Conservation (phyloP, 2,113 vertebrate species). For the Drymodes brunneopygia region DNA sequence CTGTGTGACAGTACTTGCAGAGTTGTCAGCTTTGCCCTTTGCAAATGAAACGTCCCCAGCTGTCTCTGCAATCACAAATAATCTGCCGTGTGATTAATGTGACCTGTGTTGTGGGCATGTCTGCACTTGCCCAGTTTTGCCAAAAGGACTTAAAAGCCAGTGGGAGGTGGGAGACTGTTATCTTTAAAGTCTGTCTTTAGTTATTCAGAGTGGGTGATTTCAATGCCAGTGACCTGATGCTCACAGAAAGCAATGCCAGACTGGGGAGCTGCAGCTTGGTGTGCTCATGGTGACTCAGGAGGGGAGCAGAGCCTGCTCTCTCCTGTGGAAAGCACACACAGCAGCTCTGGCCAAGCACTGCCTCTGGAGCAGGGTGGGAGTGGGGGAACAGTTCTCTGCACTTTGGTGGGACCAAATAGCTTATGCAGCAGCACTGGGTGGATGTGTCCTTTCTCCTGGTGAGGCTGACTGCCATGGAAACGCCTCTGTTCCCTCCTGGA, state of each 20-base stretch:
- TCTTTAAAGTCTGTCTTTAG: not conserved
- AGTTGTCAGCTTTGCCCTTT: not conserved
- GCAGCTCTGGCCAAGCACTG: not conserved
- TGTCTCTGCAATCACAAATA: not conserved
- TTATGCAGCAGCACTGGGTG: not conserved
- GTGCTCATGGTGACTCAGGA: not conserved
- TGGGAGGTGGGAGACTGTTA: not conserved
- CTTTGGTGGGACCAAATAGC: not conserved
- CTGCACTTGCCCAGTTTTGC: not conserved
- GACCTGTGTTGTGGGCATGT: not conserved
- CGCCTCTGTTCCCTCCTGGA: not conserved
- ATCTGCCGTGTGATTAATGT: accelerated
- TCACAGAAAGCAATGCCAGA: not conserved
- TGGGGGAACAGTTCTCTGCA: not conserved
- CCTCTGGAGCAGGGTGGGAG: not conserved
- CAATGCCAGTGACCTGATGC: not conserved
- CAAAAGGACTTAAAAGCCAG: not conserved
- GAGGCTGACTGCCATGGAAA: not conserved
- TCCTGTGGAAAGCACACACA: not conserved
- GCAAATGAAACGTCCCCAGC: not conserved
- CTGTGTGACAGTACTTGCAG: not conserved
- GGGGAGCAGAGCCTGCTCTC: not conserved
- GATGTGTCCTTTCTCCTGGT: not conserved
- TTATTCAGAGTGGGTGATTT: not conserved
- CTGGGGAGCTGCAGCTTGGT: not conserved